Evolutionary conservation across 2,113 vertebrate genomes (phyloP).

Genomic region (Malurus elegans): DNA sequence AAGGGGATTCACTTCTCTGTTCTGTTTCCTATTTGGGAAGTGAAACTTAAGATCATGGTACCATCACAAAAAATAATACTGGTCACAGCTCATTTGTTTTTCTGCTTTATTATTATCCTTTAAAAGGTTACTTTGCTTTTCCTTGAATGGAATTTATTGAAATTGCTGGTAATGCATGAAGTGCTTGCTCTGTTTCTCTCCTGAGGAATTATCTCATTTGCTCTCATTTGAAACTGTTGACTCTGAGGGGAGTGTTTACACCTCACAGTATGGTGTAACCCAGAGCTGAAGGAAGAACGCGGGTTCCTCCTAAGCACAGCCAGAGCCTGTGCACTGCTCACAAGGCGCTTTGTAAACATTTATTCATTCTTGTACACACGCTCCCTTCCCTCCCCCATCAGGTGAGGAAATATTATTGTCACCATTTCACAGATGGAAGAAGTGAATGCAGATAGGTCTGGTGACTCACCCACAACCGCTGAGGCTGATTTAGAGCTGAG

Average conservation of each 20-base stretch:
- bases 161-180: slow-evolving; percentile 43
- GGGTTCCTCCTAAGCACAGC: background rate
- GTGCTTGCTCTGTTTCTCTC: slow-evolving; percentile 2
- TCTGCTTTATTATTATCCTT: slow-evolving; percentile 58
- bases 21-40: slow-evolving; percentile 78
- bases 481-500: slow-evolving; percentile 30
- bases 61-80: slow-evolving; percentile 65
- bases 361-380: slow-evolving; percentile 21
- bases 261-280: background rate
- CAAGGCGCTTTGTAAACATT: slow-evolving; percentile 34
- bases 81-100: slow-evolving; percentile 73
- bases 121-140: slow-evolving; percentile 66
- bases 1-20: slow-evolving; percentile 79
- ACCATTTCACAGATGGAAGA: slow-evolving; percentile 41
- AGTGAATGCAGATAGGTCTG: slow-evolving; percentile 36
- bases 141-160: slow-evolving; percentile 43
- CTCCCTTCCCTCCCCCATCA: slow-evolving; percentile 10
- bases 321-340: background rate
- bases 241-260: slow-evolving; percentile 34
- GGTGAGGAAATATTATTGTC: slow-evolving; percentile 23
- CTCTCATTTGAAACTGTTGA: slow-evolving; percentile 1
- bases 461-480: background rate
- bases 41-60: slow-evolving; percentile 73
- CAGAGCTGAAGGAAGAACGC: background rate
- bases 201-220: slow-evolving; percentile 43